Percentiles rank a stretch among this genome's conserved stretches.
Evolutionary conservation across 2,888 invertebrate species (phyloP).

Genomic region (Monopis laevigella): DNA sequence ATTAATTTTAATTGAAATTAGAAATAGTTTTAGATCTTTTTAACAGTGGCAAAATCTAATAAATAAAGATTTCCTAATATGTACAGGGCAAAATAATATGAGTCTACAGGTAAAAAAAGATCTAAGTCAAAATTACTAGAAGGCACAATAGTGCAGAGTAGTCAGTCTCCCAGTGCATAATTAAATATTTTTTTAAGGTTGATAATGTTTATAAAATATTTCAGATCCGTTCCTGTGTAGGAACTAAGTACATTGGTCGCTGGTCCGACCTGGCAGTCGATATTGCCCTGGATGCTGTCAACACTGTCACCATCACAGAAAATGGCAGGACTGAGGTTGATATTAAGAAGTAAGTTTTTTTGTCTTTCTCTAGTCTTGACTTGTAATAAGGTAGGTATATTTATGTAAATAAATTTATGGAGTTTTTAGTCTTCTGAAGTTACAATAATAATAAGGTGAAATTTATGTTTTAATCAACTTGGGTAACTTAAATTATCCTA

Average conservation of each 20-base stretch:
- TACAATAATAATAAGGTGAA: too few relatives aligned
- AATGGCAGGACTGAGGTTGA: constrained; percentile 95
- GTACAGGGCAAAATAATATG: neutral
- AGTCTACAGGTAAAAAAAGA: neutral
- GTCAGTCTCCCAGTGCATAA: neutral
- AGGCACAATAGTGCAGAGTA: neutral
- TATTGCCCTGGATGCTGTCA: constrained; percentile 95
- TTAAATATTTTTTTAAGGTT: neutral
- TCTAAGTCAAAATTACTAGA: neutral
- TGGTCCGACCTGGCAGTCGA: constrained; percentile 97
- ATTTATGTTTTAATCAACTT: too few relatives aligned
- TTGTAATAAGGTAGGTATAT: too few relatives aligned
- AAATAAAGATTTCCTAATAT: neutral
- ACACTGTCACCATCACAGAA: constrained; percentile 88
- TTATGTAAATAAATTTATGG: too few relatives aligned
- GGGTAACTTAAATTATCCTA: too few relatives aligned
- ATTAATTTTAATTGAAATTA: too few relatives aligned
- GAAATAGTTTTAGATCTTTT: too few relatives aligned
- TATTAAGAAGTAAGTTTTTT: constrained; percentile 78
- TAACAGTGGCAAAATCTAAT: too few relatives aligned
- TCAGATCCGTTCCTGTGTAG: constrained; percentile 87
- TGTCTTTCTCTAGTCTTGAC: neutral
- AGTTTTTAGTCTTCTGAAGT: too few relatives aligned
- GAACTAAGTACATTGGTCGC: constrained; percentile 96
- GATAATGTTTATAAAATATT: constrained; percentile 15